These are phyloP conservation scores for Pica pica DNA, from an alignment of 2,113 vertebrate genomes.

Conservation along the genomic window DNA sequence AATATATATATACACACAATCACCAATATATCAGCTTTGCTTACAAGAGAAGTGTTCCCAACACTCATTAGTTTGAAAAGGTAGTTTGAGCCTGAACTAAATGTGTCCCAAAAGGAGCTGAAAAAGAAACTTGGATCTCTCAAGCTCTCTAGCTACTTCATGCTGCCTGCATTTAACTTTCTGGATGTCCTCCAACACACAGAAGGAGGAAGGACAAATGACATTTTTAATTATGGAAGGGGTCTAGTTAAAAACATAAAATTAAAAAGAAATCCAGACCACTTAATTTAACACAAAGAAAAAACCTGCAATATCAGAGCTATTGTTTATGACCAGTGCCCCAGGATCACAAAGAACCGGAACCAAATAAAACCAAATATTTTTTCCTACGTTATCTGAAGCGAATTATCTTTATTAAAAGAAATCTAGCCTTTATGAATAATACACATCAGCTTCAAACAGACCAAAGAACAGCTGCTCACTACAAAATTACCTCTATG, in stretches of 20 bases:
- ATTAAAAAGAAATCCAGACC: background rate
- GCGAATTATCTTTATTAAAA: constrained; percentile 28
- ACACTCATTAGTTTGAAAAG: background rate
- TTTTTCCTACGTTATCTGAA: background rate
- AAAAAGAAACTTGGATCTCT: background rate
- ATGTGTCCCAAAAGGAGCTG: background rate
- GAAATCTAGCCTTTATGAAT: background rate
- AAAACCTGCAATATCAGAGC: background rate
- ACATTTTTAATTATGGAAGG: background rate
- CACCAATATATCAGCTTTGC: background rate
- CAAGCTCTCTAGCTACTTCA: background rate
- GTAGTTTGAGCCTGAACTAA: background rate
- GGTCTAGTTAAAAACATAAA: background rate
- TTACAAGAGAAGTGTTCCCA: background rate
- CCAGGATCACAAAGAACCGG: background rate
- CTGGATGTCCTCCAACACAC: background rate
- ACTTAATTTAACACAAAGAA: background rate
- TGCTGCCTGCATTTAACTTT: background rate
- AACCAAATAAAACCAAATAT: background rate
- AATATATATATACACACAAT: background rate
- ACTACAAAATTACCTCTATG: background rate
- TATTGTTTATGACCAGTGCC: background rate
- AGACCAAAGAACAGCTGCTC: background rate
- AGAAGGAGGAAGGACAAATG: background rate
- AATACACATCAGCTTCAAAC: background rate